Percentiles rank a stretch among this genome's conserved stretches.
These are phyloP conservation scores for Pyxicephalus adspersus DNA, from an alignment of 2,113 vertebrate species.

Conservation along the genomic window DNA sequence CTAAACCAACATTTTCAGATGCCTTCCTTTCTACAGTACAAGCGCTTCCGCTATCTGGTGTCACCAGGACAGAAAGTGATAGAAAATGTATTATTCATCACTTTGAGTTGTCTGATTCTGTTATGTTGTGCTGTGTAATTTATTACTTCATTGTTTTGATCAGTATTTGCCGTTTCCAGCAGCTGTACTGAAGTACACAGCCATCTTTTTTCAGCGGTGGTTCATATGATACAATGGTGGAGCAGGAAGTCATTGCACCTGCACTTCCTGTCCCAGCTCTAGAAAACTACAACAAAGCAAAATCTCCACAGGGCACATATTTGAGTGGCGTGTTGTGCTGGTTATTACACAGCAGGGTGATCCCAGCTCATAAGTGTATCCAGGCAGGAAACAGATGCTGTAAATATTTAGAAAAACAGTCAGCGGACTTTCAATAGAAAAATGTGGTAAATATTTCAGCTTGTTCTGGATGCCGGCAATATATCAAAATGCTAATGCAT, in stretches of 20 bases:
- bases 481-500: constrained; percentile 35
- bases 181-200: background rate
- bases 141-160: no score
- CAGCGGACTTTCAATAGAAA: constrained; percentile 32
- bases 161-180: no score
- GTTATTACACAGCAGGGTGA: constrained; percentile 61
- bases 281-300: constrained; percentile 34
- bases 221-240: background rate
- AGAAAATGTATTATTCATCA: no score
- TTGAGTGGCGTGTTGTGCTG: constrained; percentile 23
- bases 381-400: constrained; percentile 56
- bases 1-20: no score
- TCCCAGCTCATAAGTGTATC: constrained; percentile 45
- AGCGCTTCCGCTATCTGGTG: no score
- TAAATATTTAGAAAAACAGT: constrained; percentile 47
- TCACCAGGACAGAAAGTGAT: no score
- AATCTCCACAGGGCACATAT: constrained; percentile 29
- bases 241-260: constrained; percentile 34
- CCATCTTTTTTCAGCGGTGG: background rate
- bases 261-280: constrained; percentile 14
- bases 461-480: constrained; percentile 8
- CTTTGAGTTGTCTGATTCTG: no score
- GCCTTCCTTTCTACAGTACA: no score
- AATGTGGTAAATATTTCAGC: constrained; percentile 24
- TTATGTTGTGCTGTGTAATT: no score